Base-by-base conservation (phyloP, 2,888 invertebrate species). In the Nymphalis polychloros region DNA sequence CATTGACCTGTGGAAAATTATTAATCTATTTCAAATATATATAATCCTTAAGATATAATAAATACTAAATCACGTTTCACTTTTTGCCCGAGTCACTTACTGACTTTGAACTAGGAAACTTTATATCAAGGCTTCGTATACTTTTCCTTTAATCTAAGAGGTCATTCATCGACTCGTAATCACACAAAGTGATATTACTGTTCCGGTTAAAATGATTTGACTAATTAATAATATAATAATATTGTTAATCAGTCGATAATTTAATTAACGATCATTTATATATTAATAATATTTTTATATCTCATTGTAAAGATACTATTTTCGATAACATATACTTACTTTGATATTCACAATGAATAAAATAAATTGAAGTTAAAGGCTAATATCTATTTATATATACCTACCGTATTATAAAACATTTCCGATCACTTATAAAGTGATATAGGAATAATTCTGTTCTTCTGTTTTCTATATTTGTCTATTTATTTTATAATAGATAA, bases 41-140 rank as follows among this genome's bases (percentile, higher is more conserved):
- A 59, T 41, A 16, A 16, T 59, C 20, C 23, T 35, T 41, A 53
- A 27, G 16, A 19, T 27, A 16, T 13, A 41, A 19, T 19, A 19
- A 10, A 41, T 41, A 57, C 10, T 57, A 8, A 35, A 57, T 57
- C 6, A 19, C 59, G 41, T 59, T 16, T 50, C 41, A 63, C 23
- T 50, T 65, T 66, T 64, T 67, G 41, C 63, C 41, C 47, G 60
- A 69, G 50, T 41, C 63, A 67, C 62, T 60, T 65, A 64, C 69
- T 63, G 70, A 68, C 71, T 70, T 70, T 70, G 71, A 71, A 74
- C 71, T 72, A 72, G 74, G 71, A 74, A 74, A 71, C 68, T 65
- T 64, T 65, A 59, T 49, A 63, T 48, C 71, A 72, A 72, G 73
- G 73, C 63, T 68, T 50, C 50, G 59, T 50, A 59, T 59, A 68